Evolutionary conservation across 2,888 invertebrate genomes (phyloP), one percentile per base, ranked within the genome.

Genomic region (Drosophila tripunctata): DNA sequence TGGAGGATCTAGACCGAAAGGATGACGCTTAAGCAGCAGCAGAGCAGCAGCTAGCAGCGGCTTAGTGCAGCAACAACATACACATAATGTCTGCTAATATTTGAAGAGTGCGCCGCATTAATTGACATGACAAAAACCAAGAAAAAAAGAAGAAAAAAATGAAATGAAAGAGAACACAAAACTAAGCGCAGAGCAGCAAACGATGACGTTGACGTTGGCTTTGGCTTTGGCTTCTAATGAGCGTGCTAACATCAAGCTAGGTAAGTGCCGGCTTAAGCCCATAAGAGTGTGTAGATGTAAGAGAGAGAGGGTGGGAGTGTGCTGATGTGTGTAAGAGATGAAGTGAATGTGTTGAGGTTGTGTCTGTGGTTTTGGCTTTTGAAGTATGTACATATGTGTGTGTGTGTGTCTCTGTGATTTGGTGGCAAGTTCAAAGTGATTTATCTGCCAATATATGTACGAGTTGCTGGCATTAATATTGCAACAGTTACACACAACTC

Each of bases 91-190:
- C 82, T 81, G 81, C 81, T 87, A 81, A 81, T 81, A 87, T 81
- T 81, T 81, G 81, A 87, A 84, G 87, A 81, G 80, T 78, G 65
- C 66, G 68, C 75, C 83, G 86, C 88, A 86, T 86, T 87, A 86
- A 87, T 88, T 87, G 81, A 87, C 86, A 82, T 74, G 64, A 80
- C 66, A 71, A 48, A 27, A 30, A 48, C n/a, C n/a, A n/a, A n/a
- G n/a, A 22, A 27, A 27, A 19, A 22, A 15, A 14, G 17, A 58
- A n/a, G 27, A 27, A 15, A 2, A 36, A 30, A 5, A 15, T 30
- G 7, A 2, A 21, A 21, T 10, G 21, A n/a, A 38, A 22, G 33
- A 35, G 22, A 61, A 61, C n/a, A 10, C 7, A 21, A 4, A 44
- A 40, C 48, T 5, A 21, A 56, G 44, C 4, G 40, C 45, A 60